Evolutionary conservation across 2,113 vertebrate genomes (phyloP).

Genomic region (Acanthisitta chloris): DNA sequence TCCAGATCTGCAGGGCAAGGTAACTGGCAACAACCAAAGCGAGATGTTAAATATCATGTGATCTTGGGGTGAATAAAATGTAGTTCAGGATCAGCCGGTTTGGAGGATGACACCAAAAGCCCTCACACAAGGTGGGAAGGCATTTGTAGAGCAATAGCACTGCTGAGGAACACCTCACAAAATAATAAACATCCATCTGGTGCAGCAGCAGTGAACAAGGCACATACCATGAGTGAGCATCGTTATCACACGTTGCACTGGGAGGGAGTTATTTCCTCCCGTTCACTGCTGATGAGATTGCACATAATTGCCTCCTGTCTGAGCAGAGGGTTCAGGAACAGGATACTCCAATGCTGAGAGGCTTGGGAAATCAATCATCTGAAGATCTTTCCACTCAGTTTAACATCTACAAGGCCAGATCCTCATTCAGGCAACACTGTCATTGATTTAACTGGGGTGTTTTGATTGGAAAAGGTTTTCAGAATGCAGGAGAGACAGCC

Average conservation of each 20-base stretch:
- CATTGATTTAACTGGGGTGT: not conserved
- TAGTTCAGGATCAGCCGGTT: not conserved
- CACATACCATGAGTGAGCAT: not conserved
- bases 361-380: constrained; percentile 22
- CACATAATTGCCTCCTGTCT: constrained; percentile 34
- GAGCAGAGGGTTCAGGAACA: constrained; percentile 8
- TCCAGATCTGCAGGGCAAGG: not conserved
- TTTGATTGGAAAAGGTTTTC: not conserved
- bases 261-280: constrained; percentile 1
- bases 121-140: not conserved
- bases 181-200: not conserved
- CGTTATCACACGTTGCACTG: not conserved
- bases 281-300: constrained; percentile 25
- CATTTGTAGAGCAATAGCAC: not conserved
- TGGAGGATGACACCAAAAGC: not conserved
- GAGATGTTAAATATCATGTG: not conserved
- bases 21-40: not conserved
- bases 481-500: not conserved
- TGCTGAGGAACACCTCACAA: not conserved
- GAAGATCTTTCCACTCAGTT: constrained; percentile 4
- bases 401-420: not conserved
- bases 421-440: not conserved
- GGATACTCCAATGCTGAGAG: not conserved
- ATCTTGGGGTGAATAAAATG: not conserved
- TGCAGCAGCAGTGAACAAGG: not conserved